A percentile compares a stretch with the other conserved stretches of the same genome.
These are phyloP conservation scores for Nephrotoma flavescens DNA, from an alignment of 2,888 invertebrate genomes.

Conservation along the genomic window DNA sequence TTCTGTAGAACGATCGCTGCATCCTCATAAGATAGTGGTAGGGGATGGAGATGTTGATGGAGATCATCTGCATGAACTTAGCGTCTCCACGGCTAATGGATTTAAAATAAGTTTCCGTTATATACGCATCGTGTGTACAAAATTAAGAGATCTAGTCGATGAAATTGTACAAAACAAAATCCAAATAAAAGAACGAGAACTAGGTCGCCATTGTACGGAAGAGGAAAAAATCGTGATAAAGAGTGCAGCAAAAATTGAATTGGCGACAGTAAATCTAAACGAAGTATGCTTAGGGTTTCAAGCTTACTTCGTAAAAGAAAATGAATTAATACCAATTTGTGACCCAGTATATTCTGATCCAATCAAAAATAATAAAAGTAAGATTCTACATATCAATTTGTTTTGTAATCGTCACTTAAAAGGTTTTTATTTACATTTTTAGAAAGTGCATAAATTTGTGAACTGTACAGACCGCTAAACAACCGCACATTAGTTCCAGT, in stretches of 20 bases:
- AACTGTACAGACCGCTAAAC: constrained; percentile 34
- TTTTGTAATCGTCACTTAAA: constrained; percentile 1
- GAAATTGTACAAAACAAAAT: no score
- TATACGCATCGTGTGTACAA: constrained; percentile 77
- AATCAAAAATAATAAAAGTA: constrained; percentile 73
- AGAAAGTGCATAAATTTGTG: constrained; percentile 74
- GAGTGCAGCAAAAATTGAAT: constrained; percentile 70
- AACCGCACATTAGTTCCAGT: constrained; percentile 13
- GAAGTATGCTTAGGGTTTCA: constrained; percentile 66
- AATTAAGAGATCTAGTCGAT: no score
- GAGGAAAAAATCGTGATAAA: no score
- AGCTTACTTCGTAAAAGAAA: constrained; percentile 45
- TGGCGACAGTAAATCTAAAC: constrained; percentile 59
- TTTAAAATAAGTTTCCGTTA: constrained; percentile 58
- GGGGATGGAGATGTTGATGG: constrained; percentile 43
- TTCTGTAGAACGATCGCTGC: constrained; percentile 39
- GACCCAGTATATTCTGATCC: constrained; percentile 54
- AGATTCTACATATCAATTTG: constrained; percentile 24
- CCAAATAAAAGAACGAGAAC: no score
- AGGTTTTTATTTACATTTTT: constrained; percentile 19
- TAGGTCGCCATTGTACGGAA: no score
- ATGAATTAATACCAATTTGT: constrained; percentile 43
- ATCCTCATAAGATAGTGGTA: constrained; percentile 57
- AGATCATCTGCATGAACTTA: constrained; percentile 51
- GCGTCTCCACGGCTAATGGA: constrained; percentile 39